A percentile compares a stretch with the other conserved stretches of the same genome.
Evolutionary conservation across 2,888 invertebrate species (phyloP).

Genomic region (Argyresthia goedartella): DNA sequence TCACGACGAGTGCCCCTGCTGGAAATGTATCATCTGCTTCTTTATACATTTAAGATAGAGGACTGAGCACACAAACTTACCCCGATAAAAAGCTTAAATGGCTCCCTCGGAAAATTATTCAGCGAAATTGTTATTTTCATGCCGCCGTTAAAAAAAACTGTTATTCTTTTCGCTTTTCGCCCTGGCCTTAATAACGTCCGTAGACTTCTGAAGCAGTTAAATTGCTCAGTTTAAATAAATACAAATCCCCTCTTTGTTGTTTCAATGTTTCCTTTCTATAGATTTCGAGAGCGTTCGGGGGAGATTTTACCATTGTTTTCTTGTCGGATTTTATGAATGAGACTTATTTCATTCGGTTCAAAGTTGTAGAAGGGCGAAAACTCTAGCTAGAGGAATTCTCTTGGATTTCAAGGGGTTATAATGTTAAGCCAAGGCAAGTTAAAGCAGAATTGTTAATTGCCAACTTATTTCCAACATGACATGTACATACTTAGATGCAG

Average conservation of each 20-base stretch:
- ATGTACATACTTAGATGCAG: too few relatives aligned
- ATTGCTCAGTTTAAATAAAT: constrained; percentile 48
- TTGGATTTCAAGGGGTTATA: too few relatives aligned
- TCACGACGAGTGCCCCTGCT: constrained; percentile 38
- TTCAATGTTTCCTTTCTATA: constrained; percentile 12
- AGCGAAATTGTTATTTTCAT: constrained; percentile 56
- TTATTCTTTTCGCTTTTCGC: constrained; percentile 32
- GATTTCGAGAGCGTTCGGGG: not conserved
- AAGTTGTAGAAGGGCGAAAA: too few relatives aligned
- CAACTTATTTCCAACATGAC: too few relatives aligned
- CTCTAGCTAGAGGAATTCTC: too few relatives aligned
- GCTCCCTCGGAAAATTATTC: constrained; percentile 55
- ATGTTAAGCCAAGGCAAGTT: too few relatives aligned
- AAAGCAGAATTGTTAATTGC: too few relatives aligned
- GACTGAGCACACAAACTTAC: constrained; percentile 54
- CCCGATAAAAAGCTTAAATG: constrained; percentile 64
- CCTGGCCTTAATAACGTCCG: constrained; percentile 39
- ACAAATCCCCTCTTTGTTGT: constrained; percentile 18
- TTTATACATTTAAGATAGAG: constrained; percentile 41
- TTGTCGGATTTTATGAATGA: not conserved
- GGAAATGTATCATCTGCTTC: constrained; percentile 46
- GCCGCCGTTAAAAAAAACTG: constrained; percentile 38
- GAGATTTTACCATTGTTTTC: not conserved
- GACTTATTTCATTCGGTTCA: too few relatives aligned
- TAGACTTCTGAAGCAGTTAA: constrained; percentile 42